phyloP scores from a whole-genome alignment of 30 jellyfish, hydroid and myxozoan species.

The Nemopilema nomurai region DNA sequence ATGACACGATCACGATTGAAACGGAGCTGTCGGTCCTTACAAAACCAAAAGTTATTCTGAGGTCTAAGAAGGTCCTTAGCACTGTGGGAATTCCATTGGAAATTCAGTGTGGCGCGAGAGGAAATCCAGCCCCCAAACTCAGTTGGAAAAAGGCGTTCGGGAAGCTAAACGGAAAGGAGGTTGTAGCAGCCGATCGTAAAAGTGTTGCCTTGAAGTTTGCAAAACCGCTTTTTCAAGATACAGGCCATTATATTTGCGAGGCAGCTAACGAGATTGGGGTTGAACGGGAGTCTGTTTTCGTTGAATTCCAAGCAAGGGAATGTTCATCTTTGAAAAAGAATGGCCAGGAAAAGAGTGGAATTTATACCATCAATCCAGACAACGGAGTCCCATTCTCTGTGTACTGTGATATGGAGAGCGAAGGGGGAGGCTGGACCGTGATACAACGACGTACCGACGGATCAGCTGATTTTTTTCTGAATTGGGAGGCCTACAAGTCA shows the following conservation, averaged over 20 bases:
- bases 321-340: background rate
- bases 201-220: background rate
- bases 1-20: background rate
- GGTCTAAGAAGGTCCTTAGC: background rate
- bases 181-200: constrained; percentile 2
- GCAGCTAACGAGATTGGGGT: constrained; percentile 1
- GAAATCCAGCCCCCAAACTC: constrained; percentile 31
- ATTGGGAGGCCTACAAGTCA: constrained; percentile 25
- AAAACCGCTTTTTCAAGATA: background rate
- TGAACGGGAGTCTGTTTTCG: background rate
- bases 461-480: constrained; percentile 24
- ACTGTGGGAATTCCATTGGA: constrained; percentile 12
- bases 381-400: constrained; percentile 13
- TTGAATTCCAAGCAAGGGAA: constrained; percentile 2
- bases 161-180: background rate
- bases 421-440: constrained; percentile 60
- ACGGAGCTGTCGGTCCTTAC: constrained; percentile 30
- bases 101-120: constrained; percentile 17
- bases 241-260: constrained; percentile 21
- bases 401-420: constrained; percentile 35
- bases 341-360: constrained; percentile 1
- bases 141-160: constrained; percentile 24
- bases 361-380: constrained; percentile 31
- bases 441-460: constrained; percentile 52
- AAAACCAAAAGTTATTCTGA: constrained; percentile 17